phyloP scores from a whole-genome alignment of 2,888 invertebrate genomes.

The Drosophila kokeensis region DNA sequence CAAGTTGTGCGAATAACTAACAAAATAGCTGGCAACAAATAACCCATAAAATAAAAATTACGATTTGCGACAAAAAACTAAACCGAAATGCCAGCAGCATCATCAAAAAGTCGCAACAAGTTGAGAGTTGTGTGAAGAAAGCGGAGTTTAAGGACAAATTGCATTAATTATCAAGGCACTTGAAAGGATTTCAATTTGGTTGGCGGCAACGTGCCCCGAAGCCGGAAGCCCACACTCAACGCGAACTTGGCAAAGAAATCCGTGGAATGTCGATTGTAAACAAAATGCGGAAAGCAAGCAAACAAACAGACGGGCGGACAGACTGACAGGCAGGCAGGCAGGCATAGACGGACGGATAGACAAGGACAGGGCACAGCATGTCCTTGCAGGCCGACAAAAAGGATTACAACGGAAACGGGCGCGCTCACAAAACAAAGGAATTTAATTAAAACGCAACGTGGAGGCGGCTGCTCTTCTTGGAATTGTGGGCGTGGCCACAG shows the following conservation, averaged over 20 bases:
- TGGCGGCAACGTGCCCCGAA: slow-evolving; percentile 19
- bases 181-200: slow-evolving; percentile 66
- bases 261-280: slow-evolving; percentile 64
- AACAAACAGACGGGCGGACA: slow-evolving; percentile 13
- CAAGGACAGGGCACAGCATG: slow-evolving; percentile 22
- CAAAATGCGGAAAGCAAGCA: slow-evolving; percentile 45
- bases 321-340: neutral
- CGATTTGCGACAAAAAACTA: slow-evolving; percentile 23
- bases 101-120: slow-evolving; percentile 42
- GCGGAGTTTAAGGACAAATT: slow-evolving; percentile 61
- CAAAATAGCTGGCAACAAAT: neutral
- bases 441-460: slow-evolving; percentile 72
- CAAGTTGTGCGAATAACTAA: neutral
- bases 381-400: slow-evolving; percentile 56
- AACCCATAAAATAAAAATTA: neutral
- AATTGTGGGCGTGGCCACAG: slow-evolving; percentile 37
- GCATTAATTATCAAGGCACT: slow-evolving; percentile 76
- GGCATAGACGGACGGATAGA: neutral
- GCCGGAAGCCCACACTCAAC: slow-evolving; percentile 34
- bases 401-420: slow-evolving; percentile 69
- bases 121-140: slow-evolving; percentile 25
- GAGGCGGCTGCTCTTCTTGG: slow-evolving; percentile 2
- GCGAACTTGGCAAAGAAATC: slow-evolving; percentile 45
- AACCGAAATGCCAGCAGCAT: slow-evolving; percentile 2
- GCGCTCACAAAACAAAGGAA: slow-evolving; percentile 65